These are phyloP conservation scores for Nephrotoma appendiculata DNA, from an alignment of 2,888 invertebrate species.

Conservation along the genomic window DNA sequence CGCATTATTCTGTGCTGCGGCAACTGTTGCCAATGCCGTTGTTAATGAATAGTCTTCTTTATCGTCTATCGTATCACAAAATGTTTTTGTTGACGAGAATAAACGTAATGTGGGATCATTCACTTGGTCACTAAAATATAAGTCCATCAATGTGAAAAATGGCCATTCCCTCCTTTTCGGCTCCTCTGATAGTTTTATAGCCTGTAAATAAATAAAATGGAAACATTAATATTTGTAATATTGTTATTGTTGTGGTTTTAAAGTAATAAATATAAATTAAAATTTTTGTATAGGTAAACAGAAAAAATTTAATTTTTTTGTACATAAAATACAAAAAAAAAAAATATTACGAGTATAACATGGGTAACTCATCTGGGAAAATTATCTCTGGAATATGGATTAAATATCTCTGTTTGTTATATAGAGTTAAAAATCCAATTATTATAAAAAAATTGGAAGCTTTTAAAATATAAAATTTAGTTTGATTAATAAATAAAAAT, in stretches of 20 bases:
- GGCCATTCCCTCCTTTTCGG: conserved; percentile 34
- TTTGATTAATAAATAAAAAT: too few relatives aligned
- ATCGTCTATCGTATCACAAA: conserved; percentile 30
- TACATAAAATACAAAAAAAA: neutral
- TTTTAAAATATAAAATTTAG: too few relatives aligned
- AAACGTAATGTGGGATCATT: conserved; percentile 33
- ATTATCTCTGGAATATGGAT: neutral
- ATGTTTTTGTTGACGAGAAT: conserved; percentile 33
- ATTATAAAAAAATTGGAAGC: too few relatives aligned
- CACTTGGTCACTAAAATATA: conserved; percentile 34
- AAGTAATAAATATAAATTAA: neutral
- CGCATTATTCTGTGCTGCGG: conserved; percentile 21
- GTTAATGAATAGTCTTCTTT: conserved; percentile 34
- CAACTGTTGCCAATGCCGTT: conserved; percentile 31
- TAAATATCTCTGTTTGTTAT: neutral
- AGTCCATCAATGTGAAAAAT: conserved; percentile 33
- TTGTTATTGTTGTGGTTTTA: neutral
- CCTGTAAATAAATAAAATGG: conserved; percentile 16
- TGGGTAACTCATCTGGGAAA: neutral
- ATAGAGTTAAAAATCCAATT: too few relatives aligned
- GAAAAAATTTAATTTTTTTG: neutral
- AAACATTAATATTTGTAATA: neutral
- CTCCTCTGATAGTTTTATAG: conserved; percentile 34
- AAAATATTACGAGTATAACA: neutral
- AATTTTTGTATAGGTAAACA: neutral